Evolutionary conservation across 2,797 vertebrate species (phyloP), one percentile per base, ranked within the genome.

Genomic region (Capromys pilorides): DNA sequence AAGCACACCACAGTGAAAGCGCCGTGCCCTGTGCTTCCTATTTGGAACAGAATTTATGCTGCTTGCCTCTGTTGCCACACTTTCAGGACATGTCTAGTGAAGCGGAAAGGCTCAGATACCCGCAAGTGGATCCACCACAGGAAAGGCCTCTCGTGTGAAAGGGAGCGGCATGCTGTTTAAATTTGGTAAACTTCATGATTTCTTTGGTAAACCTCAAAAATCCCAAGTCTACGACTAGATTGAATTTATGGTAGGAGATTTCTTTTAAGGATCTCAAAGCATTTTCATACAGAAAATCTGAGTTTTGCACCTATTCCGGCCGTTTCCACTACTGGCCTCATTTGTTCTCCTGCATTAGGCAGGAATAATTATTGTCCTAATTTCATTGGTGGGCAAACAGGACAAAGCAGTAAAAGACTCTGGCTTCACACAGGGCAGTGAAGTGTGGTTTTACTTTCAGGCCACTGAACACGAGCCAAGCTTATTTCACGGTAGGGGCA

Each of bases 331-430:
- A 10, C 80, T 33, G 49, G 61, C 36, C 61, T 94, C 54, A 88
- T 54, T 85, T 81, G 61, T 87, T 95, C 66, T 91, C 88, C 69
- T 41, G 71, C 77, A 88, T 77, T 86, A 86, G 77, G 93, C 88
- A 96, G 79, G 69, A 88, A 82, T 77, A 92, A 66, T 88, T 86
- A 77, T 73, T 90, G 92, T 57, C 67, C 77, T 94, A 67, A 90
- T 89, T 94, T 85, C 80, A 95, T 6, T 83, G 87, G 81, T 90
- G 80, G 88, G 45, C 69, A 88, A 86, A 94, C 0, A 1, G 31
- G 79, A 82, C 51, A 59, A 93, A 88, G 64, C 13, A 1, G 79
- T 57, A 75, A 77, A 66, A 86, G 69, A 54, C 22, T 3, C 31
- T 0, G 8, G 28, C 75, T 88, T 80, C 54, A 79, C 83, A 81